Evolutionary conservation across 92 coral and sea anemone genomes (phyloP), one percentile per base, ranked within the genome.

Genomic region (Epizoanthus illoricatus): DNA sequence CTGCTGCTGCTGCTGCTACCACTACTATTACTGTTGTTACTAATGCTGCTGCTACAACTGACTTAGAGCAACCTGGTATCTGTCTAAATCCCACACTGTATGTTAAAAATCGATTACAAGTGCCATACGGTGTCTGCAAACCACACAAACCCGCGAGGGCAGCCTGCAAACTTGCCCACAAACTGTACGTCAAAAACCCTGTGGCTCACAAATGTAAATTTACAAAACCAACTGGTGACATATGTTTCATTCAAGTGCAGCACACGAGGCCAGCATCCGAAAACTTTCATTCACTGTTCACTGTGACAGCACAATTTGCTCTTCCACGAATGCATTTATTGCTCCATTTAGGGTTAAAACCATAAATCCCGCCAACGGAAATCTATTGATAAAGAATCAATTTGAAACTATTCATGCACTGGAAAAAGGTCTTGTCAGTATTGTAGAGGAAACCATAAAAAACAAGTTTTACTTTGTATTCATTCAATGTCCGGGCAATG

Each of bases 121-220:
- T 75, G 3, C 6, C 55, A 1, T 75, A 75, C 41, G 80, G 67
- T 2, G 2, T 39, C 56, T 75, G 80, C 19, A n/a, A 75, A 39
- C 80, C 80, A 36, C 80, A 75, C 40, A 39, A 60, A 8, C 80
- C 80, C 0, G n/a, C 80, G 60, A 17, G 36, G 40, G 68, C 54
- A 75, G 68, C 80, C 19, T 75, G 80, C 41, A 75, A 75, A 59
- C 66, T 75, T 59, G 80, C 80, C 2, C 54, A 59, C 62, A 55
- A 75, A 39, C 21, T 75, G 23, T 75, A 75, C 68, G 40, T 17
- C 24, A 20, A 39, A n/a, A 58, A 75, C 33, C 20, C 80, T 75
- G 55, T 19, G 2, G 41, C 16, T 7, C 56, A 56, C 4, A 66
- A 75, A 7, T 75, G 80, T 60, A 7, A 23, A 10, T 13, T 36